Evolutionary conservation across 2,797 vertebrate species (phyloP).

Genomic region (Takifugu ocellatus): DNA sequence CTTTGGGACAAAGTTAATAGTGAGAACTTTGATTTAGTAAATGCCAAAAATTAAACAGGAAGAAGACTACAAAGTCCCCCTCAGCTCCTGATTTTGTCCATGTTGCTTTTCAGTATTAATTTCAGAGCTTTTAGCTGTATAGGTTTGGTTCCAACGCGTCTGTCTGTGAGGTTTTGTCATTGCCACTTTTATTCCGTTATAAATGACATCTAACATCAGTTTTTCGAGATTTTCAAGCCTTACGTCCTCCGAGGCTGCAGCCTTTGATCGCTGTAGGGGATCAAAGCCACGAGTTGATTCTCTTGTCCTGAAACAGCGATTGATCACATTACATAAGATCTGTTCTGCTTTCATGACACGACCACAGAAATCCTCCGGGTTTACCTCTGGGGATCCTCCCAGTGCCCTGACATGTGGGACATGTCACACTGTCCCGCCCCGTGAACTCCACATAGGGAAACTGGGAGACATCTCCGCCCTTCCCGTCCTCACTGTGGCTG

Average conservation of each 20-base stretch:
- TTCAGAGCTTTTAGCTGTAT: no score
- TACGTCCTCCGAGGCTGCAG: constrained; percentile 91
- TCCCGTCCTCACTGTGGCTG: constrained; percentile 65
- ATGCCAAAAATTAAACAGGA: no score
- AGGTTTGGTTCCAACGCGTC: no score
- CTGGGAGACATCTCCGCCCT: constrained; percentile 83
- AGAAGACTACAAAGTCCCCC: no score
- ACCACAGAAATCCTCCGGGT: constrained; percentile 30
- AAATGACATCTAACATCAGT: no score
- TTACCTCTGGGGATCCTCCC: constrained; percentile 94
- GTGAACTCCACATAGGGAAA: constrained; percentile 83
- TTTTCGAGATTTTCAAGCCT: constrained; percentile 44
- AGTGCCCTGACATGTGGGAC: constrained; percentile 95
- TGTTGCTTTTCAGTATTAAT: no score
- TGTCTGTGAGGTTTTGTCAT: no score
- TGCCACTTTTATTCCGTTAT: no score
- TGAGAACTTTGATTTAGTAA: no score
- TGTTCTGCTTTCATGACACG: neutral
- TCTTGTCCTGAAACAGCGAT: constrained; percentile 82
- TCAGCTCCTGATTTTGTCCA: no score
- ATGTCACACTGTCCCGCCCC: constrained; percentile 94
- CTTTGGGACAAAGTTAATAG: no score
- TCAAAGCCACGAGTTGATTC: constrained; percentile 93
- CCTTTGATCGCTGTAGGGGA: constrained; percentile 94
- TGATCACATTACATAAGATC: neutral